Evolutionary conservation across 2,797 vertebrate species (phyloP).

Genomic region (Sebastes taczanowskii): DNA sequence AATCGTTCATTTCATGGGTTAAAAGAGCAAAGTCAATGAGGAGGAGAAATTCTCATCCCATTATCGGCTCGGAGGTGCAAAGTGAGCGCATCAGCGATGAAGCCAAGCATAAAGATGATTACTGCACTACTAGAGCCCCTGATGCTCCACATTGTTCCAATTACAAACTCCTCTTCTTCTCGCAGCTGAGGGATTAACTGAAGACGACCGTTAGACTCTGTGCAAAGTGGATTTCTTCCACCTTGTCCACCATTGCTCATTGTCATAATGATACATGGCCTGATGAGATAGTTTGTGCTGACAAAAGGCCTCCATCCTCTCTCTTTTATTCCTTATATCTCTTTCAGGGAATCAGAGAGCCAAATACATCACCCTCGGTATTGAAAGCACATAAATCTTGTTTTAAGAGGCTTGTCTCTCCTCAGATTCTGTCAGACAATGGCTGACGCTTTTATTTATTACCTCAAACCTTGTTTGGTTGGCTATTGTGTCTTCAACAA

Average conservation of each 20-base stretch:
- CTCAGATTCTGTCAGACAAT: slow-evolving; percentile 74
- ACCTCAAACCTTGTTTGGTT: slow-evolving; percentile 54
- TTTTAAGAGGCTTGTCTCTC: slow-evolving; percentile 77
- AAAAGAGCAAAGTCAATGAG: slow-evolving; percentile 69
- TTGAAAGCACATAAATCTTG: slow-evolving; percentile 83
- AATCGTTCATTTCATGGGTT: slow-evolving; percentile 68
- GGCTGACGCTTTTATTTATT: slow-evolving; percentile 76
- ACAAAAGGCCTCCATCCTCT: slow-evolving; percentile 75
- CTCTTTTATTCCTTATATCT: slow-evolving; percentile 83
- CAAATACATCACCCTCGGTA: slow-evolving; percentile 77
- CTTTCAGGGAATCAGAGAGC: slow-evolving; percentile 80
- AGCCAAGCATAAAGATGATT: slow-evolving; percentile 75
- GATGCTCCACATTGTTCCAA: slow-evolving; percentile 61
- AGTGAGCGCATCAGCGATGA: slow-evolving; percentile 71
- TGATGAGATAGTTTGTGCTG: slow-evolving; percentile 78
- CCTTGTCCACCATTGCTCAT: slow-evolving; percentile 70
- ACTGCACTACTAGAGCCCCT: slow-evolving; percentile 37
- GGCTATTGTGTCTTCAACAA: slow-evolving; percentile 65
- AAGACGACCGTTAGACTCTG: slow-evolving; percentile 16
- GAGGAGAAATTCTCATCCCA: slow-evolving; percentile 64
- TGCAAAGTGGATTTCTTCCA: slow-evolving; percentile 57
- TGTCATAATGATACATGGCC: slow-evolving; percentile 84
- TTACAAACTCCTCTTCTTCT: slow-evolving; percentile 52
- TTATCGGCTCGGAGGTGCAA: slow-evolving; percentile 67
- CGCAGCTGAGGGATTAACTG: slow-evolving; percentile 66